A percentile compares a stretch with the other conserved stretches of the same genome.
These are phyloP conservation scores for Drosophila stalkeri DNA, from an alignment of 2,888 invertebrate species.

Conservation along the genomic window DNA sequence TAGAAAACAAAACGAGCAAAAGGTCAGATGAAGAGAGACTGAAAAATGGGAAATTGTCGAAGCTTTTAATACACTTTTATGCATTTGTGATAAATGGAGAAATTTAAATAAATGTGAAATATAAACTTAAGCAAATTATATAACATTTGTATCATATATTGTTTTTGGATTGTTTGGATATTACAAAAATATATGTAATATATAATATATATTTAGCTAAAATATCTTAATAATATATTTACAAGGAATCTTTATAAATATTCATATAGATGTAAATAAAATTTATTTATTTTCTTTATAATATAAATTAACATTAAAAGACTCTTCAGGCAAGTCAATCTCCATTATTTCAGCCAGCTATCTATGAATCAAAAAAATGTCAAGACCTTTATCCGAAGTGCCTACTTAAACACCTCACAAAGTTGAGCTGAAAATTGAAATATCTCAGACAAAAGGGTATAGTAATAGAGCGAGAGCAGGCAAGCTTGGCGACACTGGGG, in stretches of 20 bases:
- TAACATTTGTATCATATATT: neutral
- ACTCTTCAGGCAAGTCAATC: neutral
- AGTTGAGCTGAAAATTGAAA: neutral
- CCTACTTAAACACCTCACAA: neutral
- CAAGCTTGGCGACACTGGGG: constrained; percentile 10
- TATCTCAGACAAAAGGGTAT: constrained; percentile 14
- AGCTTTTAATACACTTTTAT: constrained; percentile 14
- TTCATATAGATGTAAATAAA: neutral
- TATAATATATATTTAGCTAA: neutral
- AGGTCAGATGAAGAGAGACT: constrained; percentile 2
- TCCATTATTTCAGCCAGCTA: neutral
- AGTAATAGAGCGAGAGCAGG: constrained; percentile 6
- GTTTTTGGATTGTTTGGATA: no score
- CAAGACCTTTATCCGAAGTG: neutral
- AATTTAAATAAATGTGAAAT: no score
- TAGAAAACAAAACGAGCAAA: constrained; percentile 63
- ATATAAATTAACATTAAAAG: neutral
- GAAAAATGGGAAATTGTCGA: neutral
- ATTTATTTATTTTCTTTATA: neutral
- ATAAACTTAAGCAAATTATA: neutral
- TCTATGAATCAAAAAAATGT: neutral
- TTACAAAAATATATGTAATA: neutral
- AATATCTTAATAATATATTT: neutral
- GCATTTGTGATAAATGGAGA: neutral
- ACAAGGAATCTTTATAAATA: neutral